Base-by-base conservation (phyloP, 2,888 invertebrate genomes). In the Drosophila putrida region DNA sequence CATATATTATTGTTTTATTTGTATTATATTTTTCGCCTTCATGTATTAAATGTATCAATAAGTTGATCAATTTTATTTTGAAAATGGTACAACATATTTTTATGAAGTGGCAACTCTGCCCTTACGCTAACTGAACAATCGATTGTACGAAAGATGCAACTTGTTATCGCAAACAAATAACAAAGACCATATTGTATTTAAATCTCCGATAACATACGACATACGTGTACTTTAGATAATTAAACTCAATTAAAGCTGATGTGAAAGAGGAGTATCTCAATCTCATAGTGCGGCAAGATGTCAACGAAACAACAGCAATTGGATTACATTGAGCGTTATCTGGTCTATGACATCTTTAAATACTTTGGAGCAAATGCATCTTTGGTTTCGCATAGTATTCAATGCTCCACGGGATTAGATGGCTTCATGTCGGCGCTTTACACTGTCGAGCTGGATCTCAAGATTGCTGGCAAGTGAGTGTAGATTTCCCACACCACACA, bases 381-480 rank as follows among this genome's bases (percentile, higher is more conserved):
- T 3, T 20, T 91, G 4, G 25, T 82, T 5, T 61, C 74, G 0
- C 83, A 78, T 54, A 64, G 80, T 10, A 66, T 88, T 0, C 77
- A 89, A 35, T 82, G 84, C 63, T 80, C 89, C n/a, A 80, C 66
- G n/a, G 90, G 91, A 0, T 63, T 92, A 10, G 91, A 92, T 71
- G 92, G 92, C 0, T 92, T 92, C 57, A 92, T 92, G 92, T 92
- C 92, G 0, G 82, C 86, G 1, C 62, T 92, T 4, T 92, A 91
- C 70, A 89, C 80, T 6, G 77, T 90, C 11, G 39, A 80, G 6
- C 51, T 90, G 39, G 79, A 71, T 5, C 71, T 91, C n/a, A 62
- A 72, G 43, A 70, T 81, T 0, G 41, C 41, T 2, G 71, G 67
- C 20, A 78, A 68, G 88, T 88, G 70, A 67, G 44, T 59, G 6